Conservation (phyloP, 2,113 vertebrate genomes). For the Mus spicilegus region DNA sequence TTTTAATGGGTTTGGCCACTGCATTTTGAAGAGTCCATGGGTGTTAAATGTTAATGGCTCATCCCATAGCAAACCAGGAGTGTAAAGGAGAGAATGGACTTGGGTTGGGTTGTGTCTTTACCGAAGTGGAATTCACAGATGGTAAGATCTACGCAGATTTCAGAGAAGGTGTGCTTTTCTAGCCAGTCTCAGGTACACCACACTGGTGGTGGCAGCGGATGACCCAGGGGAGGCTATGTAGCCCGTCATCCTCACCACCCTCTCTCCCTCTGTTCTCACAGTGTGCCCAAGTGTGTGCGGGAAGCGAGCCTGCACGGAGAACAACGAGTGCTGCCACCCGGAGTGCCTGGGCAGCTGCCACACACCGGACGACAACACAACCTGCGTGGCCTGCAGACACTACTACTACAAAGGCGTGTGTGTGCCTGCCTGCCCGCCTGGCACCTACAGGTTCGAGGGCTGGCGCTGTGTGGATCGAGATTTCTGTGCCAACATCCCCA, state of each 20-base stretch:
- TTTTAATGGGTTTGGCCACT: neutral
- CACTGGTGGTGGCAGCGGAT: neutral
- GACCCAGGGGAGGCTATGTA: neutral
- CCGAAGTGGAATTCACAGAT: neutral
- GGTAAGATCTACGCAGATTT: neutral
- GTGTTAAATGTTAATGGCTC: neutral
- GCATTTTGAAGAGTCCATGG: neutral
- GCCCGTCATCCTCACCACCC: neutral
- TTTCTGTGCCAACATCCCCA: constrained; percentile 91
- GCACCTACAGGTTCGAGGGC: constrained; percentile 96
- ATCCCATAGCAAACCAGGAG: too few relatives aligned
- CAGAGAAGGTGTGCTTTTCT: fast-evolving
- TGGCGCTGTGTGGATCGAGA: constrained; percentile 98
- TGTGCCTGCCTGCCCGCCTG: constrained; percentile 92
- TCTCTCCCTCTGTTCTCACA: constrained; percentile 83
- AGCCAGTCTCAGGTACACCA: fast-evolving
- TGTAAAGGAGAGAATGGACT: neutral
- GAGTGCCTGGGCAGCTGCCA: constrained; percentile 97
- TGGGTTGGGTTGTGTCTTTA: neutral
- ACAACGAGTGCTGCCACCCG: constrained; percentile 94
- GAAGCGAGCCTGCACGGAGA: constrained; percentile 92
- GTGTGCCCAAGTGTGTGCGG: constrained; percentile 94
- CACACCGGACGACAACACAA: constrained; percentile 89
- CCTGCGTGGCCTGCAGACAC: constrained; percentile 95
- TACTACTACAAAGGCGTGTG: constrained; percentile 93